Base-by-base conservation (phyloP, 2,888 invertebrate species). In the Bellardia bayeri region DNA sequence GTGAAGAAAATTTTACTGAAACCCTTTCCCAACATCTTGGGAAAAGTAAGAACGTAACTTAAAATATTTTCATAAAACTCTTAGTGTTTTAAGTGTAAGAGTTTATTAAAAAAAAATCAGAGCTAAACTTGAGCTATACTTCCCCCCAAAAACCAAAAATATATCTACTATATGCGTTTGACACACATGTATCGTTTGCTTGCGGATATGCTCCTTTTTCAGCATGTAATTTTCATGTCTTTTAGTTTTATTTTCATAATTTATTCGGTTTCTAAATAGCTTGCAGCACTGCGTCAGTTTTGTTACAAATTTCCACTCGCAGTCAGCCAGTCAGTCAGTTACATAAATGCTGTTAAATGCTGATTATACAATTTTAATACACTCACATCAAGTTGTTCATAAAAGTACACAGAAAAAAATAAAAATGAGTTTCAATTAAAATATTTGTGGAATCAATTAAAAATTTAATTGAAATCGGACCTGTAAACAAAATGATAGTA, bases 261-360 rank as follows among this genome's bases (percentile, higher is more conserved):
- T 76, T 80, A 83, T 76, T 76, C 61, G 56, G 66, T 69, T 64
- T 64, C 37, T 5, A 75, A 86, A 83, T 75, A 56, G 75, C 86
- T 80, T 87, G 16, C 71, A 83, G 83, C 83, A 83, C 63, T 87
- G 86, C 86, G 83, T 30, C 75, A 83, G 56, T 83, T 54, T 3
- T 56, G 63, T 33, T 76, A 49, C 54, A 83, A 37, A 69, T 56
- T 54, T 54, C 30, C 49, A 14, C 56, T 23, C 58, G 23, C 56
- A 54, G 5, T 23, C 3, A 33, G 23, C 30, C 23, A 23, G 23
- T 23, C 23, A 23, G 23, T 23, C 23, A 23, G 23, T 23, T 23
- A 23, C 23, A 23, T 23, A 23, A 23, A 33, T 37, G 3, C 11
- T 63, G 64, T 23, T 56, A 66, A 82, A 72, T 49, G 72, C 74